These are phyloP conservation scores for Hystrix brachyura DNA, from an alignment of 2,113 vertebrate genomes.

Conservation along the genomic window DNA sequence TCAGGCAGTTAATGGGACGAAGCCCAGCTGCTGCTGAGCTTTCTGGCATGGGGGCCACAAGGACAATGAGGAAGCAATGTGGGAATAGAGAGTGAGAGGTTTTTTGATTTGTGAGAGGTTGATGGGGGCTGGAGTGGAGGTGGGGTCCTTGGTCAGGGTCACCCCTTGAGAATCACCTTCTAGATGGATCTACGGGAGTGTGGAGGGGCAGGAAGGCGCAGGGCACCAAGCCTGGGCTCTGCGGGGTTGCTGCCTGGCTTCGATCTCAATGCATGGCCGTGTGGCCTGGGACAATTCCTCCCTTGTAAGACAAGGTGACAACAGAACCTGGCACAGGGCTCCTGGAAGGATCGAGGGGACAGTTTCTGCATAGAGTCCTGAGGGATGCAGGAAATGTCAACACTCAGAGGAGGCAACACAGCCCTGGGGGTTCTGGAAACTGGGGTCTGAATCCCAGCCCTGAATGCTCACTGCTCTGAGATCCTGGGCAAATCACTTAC, in stretches of 20 bases:
- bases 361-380: not conserved
- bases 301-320: not conserved
- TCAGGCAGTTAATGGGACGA: constrained; percentile 60
- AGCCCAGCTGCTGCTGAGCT: constrained; percentile 56
- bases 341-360: not conserved
- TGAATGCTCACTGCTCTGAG: not conserved
- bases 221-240: not conserved
- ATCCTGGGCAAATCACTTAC: not conserved
- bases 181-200: not conserved
- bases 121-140: not conserved
- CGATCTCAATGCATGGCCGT: not conserved
- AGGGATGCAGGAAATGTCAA: not conserved
- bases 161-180: not conserved
- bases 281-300: not conserved
- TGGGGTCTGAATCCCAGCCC: not conserved
- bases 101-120: not conserved
- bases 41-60: not conserved
- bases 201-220: not conserved
- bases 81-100: not conserved
- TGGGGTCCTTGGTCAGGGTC: not conserved
- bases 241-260: not conserved
- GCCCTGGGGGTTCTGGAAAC: not conserved
- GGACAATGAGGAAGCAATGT: constrained; percentile 30
- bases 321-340: not conserved
- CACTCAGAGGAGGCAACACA: not conserved